Evolutionary conservation across 2,797 vertebrate species (phyloP), one percentile per base, ranked within the genome.

Genomic region (Microcaecilia unicolor): DNA sequence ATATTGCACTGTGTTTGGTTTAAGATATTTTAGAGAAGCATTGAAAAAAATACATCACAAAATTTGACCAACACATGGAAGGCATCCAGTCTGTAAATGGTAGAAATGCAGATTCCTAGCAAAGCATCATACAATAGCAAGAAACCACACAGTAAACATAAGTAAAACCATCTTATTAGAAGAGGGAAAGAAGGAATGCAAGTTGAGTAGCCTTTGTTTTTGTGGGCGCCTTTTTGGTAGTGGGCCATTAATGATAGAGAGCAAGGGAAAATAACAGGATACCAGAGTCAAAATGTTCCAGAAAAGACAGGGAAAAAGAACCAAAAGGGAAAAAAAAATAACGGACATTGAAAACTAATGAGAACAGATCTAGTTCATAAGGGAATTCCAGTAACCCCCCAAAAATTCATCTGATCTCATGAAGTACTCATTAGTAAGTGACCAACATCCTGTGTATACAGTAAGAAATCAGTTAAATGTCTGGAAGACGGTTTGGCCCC

Each of bases 91-190:
- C 58, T 68, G 62, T 55, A 64, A 64, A 53, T 35, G 48, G 60
- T 72, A 63, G 60, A 69, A 72, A 54, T 37, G 47, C 39, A 45
- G 41, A 46, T 61, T 59, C 67, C 36, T 59, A 58, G 42, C 45
- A 30, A 48, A 72, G 52, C 25, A 33, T 10, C 19, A 4, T 46
- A 50, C 34, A 64, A 59, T 72, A 49, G 49, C 40, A 50, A n/a
- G 12, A 64, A 58, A 67, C 65, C 64, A 60, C 59, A 57, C 52
- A 63, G 62, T 42, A 33, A 53, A 51, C 42, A 44, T 67, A 62
- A 69, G 59, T 67, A 52, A 65, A 73, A 74, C 51, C 53, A 71
- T 39, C 68, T 64, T 60, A 55, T 34, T 61, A 41, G 34, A 36
- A 19, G 19, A 46, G 31, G 46, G 45, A 52, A 24, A 29, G 29